Conservation (phyloP, 2,797 vertebrate species). For the Hippopotamyrus pictus region DNA sequence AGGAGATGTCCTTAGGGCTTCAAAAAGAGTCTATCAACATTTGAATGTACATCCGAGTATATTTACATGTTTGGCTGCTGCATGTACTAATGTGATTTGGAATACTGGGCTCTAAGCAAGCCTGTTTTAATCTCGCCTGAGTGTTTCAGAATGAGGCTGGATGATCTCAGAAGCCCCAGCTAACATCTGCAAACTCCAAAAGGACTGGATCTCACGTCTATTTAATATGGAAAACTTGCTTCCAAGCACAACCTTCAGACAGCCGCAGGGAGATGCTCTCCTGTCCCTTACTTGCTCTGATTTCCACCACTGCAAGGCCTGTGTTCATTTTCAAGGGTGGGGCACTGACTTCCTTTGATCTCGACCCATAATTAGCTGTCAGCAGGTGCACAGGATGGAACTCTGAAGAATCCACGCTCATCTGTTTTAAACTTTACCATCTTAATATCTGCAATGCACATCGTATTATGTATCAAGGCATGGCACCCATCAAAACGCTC, state of each 20-base stretch:
- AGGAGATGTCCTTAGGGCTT: not conserved
- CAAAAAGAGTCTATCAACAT: not conserved
- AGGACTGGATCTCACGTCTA: not conserved
- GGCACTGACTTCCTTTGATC: not conserved
- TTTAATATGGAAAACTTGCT: not conserved
- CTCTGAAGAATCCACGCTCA: not conserved
- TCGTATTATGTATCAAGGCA: not conserved
- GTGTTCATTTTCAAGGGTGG: not conserved
- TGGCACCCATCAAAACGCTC: not conserved
- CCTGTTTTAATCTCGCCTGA: not conserved
- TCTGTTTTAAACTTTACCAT: not conserved
- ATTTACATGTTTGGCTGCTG: conserved; percentile 1
- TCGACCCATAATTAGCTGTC: not conserved
- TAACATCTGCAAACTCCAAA: conserved; percentile 3
- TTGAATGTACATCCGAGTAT: not conserved
- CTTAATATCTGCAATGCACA: not conserved
- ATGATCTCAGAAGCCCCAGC: not conserved
- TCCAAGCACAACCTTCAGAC: not conserved
- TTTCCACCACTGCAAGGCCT: not conserved
- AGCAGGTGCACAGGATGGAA: not conserved
- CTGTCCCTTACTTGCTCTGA: not conserved
- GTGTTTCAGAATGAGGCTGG: not conserved
- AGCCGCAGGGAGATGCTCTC: not conserved
- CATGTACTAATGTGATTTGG: not conserved
- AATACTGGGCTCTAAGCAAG: not conserved